Conservation (phyloP, 2,797 vertebrate genomes). For the Lacerta viridis region DNA sequence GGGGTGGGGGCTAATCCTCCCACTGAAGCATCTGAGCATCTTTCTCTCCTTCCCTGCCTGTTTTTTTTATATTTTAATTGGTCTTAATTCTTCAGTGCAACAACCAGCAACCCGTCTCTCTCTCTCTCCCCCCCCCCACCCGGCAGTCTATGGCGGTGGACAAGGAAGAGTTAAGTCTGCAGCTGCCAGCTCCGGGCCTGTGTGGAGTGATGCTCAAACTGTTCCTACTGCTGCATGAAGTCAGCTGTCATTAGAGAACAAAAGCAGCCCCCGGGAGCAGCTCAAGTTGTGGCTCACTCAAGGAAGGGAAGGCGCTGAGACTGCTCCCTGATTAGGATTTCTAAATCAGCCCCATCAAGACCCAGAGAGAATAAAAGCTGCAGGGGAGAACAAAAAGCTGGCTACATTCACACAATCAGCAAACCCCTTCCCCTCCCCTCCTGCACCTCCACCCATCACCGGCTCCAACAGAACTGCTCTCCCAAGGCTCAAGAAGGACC, state of each 20-base stretch:
- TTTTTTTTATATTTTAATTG: neutral
- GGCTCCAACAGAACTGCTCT: slow-evolving; percentile 56
- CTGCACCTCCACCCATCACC: slow-evolving; percentile 28
- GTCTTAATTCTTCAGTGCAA: neutral
- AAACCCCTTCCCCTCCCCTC: neutral
- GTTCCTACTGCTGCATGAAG: slow-evolving; percentile 82
- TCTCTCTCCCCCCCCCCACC: neutral
- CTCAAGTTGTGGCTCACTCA: slow-evolving; percentile 78
- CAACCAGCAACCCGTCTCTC: too few species aligned
- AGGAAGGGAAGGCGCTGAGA: slow-evolving; percentile 69
- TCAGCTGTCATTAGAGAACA: slow-evolving; percentile 85
- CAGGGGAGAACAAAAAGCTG: slow-evolving; percentile 71
- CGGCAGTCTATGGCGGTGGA: slow-evolving; percentile 14
- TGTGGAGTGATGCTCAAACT: slow-evolving; percentile 79
- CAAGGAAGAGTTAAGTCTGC: slow-evolving; percentile 80
- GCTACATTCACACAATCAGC: slow-evolving; percentile 78
- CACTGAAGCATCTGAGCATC: slow-evolving; percentile 5
- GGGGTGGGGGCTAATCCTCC: neutral
- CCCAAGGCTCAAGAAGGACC: slow-evolving; percentile 23
- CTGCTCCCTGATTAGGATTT: slow-evolving; percentile 83
- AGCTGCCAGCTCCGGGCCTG: slow-evolving; percentile 75
- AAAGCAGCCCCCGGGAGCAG: slow-evolving; percentile 77
- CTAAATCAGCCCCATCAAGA: slow-evolving; percentile 82
- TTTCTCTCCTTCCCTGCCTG: slow-evolving; percentile 3
- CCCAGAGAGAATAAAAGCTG: slow-evolving; percentile 74